Percentiles rank a stretch among this genome's conserved stretches.
These are phyloP conservation scores for Planococcus citri DNA, from an alignment of 1,140 invertebrate species.

Conservation along the genomic window DNA sequence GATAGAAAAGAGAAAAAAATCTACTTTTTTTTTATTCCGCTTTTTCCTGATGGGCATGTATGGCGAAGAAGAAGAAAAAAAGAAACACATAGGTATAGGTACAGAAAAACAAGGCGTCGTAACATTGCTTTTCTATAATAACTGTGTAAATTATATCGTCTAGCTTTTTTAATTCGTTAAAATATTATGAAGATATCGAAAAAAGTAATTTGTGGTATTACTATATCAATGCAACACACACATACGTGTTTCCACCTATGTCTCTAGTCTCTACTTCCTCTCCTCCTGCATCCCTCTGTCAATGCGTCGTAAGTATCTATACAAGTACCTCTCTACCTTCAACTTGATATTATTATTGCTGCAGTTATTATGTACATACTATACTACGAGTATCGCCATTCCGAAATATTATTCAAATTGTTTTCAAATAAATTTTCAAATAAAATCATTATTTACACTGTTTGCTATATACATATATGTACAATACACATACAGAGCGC, in stretches of 20 bases:
- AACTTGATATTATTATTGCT: too few relatives aligned
- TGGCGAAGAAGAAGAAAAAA: not conserved
- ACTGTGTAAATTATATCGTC: constrained; percentile 15
- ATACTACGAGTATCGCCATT: not conserved
- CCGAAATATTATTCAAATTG: constrained; percentile 1
- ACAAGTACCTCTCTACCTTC: not conserved
- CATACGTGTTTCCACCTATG: too few relatives aligned
- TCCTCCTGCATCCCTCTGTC: not conserved
- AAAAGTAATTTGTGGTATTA: constrained; percentile 16
- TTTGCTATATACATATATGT: too few relatives aligned
- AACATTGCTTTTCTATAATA: not conserved
- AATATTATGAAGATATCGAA: constrained; percentile 19
- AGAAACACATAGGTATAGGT: too few relatives aligned
- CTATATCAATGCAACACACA: not conserved
- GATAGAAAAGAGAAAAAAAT: not conserved
- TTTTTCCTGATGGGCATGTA: constrained; percentile 12
- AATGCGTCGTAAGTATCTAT: not conserved
- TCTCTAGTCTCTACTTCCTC: not conserved
- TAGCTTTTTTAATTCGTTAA: constrained; percentile 17
- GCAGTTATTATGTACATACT: too few relatives aligned
- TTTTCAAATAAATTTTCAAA: constrained; percentile 12
- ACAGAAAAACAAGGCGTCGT: too few relatives aligned
- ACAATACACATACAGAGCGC: not conserved
- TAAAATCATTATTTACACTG: not conserved
- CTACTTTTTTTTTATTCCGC: not conserved